phyloP scores from a whole-genome alignment of 2,888 invertebrate genomes.

The Lochmaea capreae region DNA sequence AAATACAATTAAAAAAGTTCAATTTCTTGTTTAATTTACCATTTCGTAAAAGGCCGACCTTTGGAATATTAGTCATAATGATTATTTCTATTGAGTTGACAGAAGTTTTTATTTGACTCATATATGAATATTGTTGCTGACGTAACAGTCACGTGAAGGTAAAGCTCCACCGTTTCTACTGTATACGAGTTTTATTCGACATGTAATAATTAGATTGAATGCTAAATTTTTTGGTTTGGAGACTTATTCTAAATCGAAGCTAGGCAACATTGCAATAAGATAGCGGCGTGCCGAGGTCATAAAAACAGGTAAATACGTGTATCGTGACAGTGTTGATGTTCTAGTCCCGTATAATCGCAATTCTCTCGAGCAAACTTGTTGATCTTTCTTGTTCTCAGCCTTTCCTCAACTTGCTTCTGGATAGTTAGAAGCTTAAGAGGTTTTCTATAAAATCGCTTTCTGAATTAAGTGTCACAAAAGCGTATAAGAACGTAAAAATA shows the following conservation, averaged over 20 bases:
- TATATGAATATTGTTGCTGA: too few relatives aligned
- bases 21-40: too few relatives aligned
- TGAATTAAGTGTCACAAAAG: background rate
- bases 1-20: too few relatives aligned
- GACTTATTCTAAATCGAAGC: background rate
- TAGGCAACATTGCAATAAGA: background rate
- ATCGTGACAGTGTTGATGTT: background rate
- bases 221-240: too few relatives aligned
- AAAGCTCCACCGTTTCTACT: too few relatives aligned
- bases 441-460: background rate
- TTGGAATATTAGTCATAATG: too few relatives aligned
- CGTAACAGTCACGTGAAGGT: too few relatives aligned
- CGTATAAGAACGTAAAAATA: background rate
- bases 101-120: too few relatives aligned
- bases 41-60: too few relatives aligned
- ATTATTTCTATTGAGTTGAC: too few relatives aligned
- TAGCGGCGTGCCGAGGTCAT: background rate
- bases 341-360: background rate
- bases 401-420: background rate
- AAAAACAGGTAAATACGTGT: constrained; percentile 5
- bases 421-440: background rate
- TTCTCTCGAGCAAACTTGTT: constrained; percentile 4
- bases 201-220: too few relatives aligned
- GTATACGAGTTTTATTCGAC: too few relatives aligned
- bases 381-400: background rate